phyloP scores from a whole-genome alignment of 2,113 vertebrate genomes.

The Callipepla californica region DNA sequence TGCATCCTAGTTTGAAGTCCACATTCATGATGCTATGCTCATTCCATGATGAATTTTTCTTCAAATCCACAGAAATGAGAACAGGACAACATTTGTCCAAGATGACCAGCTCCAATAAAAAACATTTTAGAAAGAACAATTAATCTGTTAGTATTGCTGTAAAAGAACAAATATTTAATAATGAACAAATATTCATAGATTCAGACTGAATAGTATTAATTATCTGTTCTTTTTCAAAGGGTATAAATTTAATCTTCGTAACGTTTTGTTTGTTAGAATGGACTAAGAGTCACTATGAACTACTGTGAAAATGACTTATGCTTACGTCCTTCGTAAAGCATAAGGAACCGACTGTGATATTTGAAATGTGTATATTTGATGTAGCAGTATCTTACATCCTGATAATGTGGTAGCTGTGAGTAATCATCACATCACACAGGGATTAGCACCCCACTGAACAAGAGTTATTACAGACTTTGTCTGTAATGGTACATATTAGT shows the following conservation, averaged over 20 bases:
- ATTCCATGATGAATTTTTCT: background rate
- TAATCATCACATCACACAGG: background rate
- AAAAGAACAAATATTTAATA: background rate
- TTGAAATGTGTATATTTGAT: background rate
- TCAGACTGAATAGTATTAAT: background rate
- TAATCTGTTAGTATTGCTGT: background rate
- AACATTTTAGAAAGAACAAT: background rate
- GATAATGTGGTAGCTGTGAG: conserved; percentile 24
- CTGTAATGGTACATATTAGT: background rate
- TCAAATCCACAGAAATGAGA: background rate
- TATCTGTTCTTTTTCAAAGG: background rate
- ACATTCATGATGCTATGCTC: background rate
- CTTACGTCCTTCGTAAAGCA: background rate
- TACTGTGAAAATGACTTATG: conserved; percentile 22
- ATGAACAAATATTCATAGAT: background rate
- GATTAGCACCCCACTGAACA: conserved; percentile 40
- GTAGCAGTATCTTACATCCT: background rate
- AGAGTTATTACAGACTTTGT: background rate
- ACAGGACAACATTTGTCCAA: background rate
- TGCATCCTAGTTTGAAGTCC: background rate
- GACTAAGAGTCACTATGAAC: background rate
- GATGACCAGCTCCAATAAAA: background rate
- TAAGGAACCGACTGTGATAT: background rate
- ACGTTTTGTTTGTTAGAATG: background rate
- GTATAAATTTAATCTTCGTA: background rate